Evolutionary conservation across 1,140 invertebrate genomes (phyloP).

Genomic region (Drosophila nigrodunni): DNA sequence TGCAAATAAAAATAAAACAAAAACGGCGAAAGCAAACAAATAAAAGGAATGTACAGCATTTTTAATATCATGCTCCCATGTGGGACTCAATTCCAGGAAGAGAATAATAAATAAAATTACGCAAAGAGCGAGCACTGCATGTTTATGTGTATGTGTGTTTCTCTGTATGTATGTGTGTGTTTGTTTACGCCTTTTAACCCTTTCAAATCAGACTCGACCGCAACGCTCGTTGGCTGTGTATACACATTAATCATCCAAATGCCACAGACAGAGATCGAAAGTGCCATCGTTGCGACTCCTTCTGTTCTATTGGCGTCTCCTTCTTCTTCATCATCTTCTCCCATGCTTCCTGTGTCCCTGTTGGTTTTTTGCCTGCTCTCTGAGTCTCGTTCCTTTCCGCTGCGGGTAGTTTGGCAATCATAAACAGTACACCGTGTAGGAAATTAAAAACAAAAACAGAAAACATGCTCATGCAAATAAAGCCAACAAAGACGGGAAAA

Average conservation of each 20-base stretch:
- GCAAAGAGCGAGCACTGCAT: slow-evolving; percentile 22
- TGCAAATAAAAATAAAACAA: slow-evolving; percentile 50
- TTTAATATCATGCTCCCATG: slow-evolving; percentile 48
- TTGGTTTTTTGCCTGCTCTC: slow-evolving; percentile 4
- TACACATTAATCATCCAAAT: slow-evolving; percentile 82
- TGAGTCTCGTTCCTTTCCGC: neutral
- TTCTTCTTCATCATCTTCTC: no score
- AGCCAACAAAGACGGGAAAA: slow-evolving; percentile 25
- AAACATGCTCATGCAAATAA: slow-evolving; percentile 58
- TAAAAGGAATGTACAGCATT: slow-evolving; percentile 18
- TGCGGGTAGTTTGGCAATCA: slow-evolving; percentile 60
- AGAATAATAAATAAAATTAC: slow-evolving; percentile 74
- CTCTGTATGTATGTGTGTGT: slow-evolving; percentile 25
- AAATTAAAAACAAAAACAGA: slow-evolving; percentile 78
- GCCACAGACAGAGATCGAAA: slow-evolving; percentile 82
- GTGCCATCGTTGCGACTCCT: slow-evolving; percentile 43
- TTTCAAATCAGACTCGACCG: slow-evolving; percentile 78
- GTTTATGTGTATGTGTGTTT: slow-evolving; percentile 5
- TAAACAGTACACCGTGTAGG: slow-evolving; percentile 71
- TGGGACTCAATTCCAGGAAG: slow-evolving; percentile 47
- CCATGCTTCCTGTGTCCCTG: slow-evolving; percentile 22
- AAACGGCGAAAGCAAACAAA: slow-evolving; percentile 8
- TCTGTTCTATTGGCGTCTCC: neutral
- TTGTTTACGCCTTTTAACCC: slow-evolving; percentile 79
- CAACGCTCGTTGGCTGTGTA: slow-evolving; percentile 79